Conservation (phyloP, 2,113 vertebrate genomes). For the Lycaon pictus region DNA sequence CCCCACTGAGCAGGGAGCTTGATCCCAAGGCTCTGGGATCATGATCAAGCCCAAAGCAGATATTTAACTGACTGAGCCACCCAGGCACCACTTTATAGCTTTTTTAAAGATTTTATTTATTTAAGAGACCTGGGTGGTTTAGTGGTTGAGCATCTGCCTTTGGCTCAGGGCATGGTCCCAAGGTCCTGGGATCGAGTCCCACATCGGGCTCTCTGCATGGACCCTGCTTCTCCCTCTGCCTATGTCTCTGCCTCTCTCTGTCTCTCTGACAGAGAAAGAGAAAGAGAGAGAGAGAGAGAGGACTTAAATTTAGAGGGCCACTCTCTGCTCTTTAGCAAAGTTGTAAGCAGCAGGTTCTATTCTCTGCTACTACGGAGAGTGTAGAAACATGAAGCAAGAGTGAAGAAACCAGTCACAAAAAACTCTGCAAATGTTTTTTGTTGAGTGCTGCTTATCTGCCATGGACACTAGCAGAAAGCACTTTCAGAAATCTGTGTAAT, state of each 20-base stretch:
- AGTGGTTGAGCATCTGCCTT: no score
- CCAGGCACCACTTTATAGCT: not conserved
- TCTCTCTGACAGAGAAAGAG: no score
- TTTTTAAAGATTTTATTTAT: no score
- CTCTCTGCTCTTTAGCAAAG: not conserved
- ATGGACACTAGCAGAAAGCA: not conserved
- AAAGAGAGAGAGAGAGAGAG: no score
- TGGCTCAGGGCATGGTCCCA: no score
- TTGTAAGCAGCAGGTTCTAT: not conserved
- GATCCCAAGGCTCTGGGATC: not conserved
- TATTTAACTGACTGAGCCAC: not conserved
- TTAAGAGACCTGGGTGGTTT: no score
- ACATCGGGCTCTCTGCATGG: no score
- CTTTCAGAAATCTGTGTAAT: constrained; percentile 28
- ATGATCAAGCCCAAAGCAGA: not conserved
- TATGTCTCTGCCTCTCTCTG: no score
- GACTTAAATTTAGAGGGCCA: not conserved
- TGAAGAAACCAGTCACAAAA: not conserved
- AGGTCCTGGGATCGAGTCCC: no score
- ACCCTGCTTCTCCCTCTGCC: no score
- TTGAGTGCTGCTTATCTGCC: not conserved
- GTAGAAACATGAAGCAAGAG: not conserved
- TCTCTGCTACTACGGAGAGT: not conserved
- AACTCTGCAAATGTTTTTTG: not conserved
- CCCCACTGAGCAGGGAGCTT: not conserved